Conservation (phyloP, 2,888 invertebrate genomes). For the Chironomus tentans region DNA sequence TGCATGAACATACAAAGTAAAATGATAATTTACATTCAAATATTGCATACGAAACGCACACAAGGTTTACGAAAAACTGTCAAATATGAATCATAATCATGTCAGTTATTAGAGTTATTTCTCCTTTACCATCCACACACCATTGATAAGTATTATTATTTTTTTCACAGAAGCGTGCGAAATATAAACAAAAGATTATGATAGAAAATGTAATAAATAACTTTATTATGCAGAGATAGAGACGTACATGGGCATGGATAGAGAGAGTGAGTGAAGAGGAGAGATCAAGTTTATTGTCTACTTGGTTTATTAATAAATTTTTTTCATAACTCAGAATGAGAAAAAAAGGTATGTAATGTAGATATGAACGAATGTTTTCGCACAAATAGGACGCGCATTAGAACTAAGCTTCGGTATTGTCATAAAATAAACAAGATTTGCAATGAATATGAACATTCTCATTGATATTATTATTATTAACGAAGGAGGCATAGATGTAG, state of each 20-base stretch:
- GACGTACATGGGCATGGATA: too few relatives aligned
- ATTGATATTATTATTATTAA: background rate
- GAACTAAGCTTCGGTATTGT: conserved; percentile 8
- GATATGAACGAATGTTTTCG: conserved; percentile 7
- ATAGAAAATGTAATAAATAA: conserved; percentile 19
- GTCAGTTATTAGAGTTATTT: background rate
- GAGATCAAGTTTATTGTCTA: conserved; percentile 10
- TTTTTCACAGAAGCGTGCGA: conserved; percentile 9
- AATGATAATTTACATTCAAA: too few relatives aligned
- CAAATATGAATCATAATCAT: conserved; percentile 15
- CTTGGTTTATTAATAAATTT: conserved; percentile 2
- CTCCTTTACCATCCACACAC: background rate
- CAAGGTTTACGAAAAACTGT: conserved; percentile 17
- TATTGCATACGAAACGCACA: too few relatives aligned
- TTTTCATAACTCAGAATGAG: background rate
- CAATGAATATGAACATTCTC: conserved; percentile 9
- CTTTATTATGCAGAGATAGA: conserved; percentile 11
- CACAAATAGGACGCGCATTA: conserved; percentile 5
- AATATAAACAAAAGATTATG: conserved; percentile 26
- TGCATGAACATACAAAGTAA: background rate
- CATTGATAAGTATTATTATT: background rate
- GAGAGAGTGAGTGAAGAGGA: background rate
- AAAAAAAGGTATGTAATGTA: background rate
- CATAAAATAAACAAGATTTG: conserved; percentile 23
- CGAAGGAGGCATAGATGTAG: background rate